Percentiles rank a stretch among this genome's conserved stretches.
These are phyloP conservation scores for Tychaedon coryphoeus DNA, from an alignment of 2,113 vertebrate species.

Conservation along the genomic window DNA sequence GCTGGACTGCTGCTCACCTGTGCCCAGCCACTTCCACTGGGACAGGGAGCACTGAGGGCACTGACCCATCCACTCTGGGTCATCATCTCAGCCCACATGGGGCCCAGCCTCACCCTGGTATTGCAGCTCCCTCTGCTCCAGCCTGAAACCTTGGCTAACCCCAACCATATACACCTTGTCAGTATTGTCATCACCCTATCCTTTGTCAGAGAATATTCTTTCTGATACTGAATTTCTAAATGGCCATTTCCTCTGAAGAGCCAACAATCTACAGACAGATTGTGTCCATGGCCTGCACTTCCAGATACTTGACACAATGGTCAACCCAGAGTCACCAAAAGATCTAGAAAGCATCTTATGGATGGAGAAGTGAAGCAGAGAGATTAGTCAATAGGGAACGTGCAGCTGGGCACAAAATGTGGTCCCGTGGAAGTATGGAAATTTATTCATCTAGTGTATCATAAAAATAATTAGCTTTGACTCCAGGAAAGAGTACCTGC, in stretches of 20 bases:
- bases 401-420: background rate
- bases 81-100: background rate
- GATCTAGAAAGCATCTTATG: background rate
- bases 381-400: background rate
- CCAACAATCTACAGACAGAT: background rate
- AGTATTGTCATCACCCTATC: background rate
- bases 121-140: background rate
- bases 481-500: background rate
- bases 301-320: background rate
- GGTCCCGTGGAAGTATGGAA: background rate
- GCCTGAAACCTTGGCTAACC: background rate
- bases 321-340: background rate
- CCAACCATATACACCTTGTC: background rate
- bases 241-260: background rate
- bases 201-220: background rate
- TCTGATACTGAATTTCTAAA: background rate
- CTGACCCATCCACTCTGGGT: rapidly evolving
- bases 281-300: background rate
- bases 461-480: background rate
- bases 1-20: background rate
- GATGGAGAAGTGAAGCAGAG: background rate
- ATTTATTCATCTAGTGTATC: background rate
- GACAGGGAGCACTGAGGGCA: rapidly evolving
- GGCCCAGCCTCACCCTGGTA: background rate
- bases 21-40: background rate